Conservation (phyloP, 2,888 invertebrate species). For the Ceriagrion tenellum region DNA sequence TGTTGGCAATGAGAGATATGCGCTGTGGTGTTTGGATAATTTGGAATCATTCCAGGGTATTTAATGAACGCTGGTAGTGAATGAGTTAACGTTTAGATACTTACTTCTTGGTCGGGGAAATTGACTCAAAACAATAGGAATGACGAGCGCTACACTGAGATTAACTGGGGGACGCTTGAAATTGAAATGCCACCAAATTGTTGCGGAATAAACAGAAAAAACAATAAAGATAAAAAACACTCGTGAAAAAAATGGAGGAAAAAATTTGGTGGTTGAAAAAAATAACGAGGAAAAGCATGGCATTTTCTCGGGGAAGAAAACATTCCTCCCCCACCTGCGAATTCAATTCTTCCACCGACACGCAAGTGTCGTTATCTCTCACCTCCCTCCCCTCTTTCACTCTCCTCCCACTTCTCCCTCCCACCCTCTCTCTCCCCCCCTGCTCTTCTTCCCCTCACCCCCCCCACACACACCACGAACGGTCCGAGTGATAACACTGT, state of each 20-base stretch:
- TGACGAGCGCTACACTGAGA: background rate
- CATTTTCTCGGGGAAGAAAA: background rate
- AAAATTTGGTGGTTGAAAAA: background rate
- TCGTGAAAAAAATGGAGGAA: too few species aligned
- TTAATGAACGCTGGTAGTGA: background rate
- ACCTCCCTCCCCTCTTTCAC: too few species aligned
- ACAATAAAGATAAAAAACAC: background rate
- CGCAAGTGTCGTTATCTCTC: background rate
- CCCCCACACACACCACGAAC: background rate
- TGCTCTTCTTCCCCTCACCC: background rate
- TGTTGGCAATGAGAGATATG: background rate
- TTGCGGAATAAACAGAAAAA: background rate
- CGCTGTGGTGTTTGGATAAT: background rate
- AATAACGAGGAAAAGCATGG: background rate
- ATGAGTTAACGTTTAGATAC: background rate
- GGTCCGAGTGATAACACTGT: slow-evolving; percentile 56
- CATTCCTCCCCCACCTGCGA: slow-evolving; percentile 1
- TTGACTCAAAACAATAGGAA: background rate
- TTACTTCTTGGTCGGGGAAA: background rate
- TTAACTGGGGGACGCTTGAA: background rate
- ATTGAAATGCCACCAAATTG: slow-evolving; percentile 23
- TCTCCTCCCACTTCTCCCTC: background rate
- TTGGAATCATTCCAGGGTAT: background rate
- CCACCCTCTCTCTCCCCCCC: background rate
- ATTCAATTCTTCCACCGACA: slow-evolving; percentile 48